These are phyloP conservation scores for Cancer borealis DNA, from an alignment of 2,888 invertebrate species.

Conservation along the genomic window DNA sequence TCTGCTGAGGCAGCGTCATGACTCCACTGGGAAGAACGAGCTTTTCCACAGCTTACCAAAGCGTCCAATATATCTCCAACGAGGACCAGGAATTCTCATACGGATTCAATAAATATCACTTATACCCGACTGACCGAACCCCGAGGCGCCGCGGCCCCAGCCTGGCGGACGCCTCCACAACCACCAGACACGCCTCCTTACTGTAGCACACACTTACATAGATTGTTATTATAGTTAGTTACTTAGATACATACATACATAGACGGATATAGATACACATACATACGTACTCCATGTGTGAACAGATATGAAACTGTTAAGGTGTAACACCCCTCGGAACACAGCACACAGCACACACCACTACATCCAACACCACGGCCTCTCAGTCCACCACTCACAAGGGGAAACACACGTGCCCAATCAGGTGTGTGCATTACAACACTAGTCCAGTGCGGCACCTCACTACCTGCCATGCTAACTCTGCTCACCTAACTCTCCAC, in stretches of 20 bases:
- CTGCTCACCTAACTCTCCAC: background rate
- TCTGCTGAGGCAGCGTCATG: background rate
- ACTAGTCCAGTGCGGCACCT: background rate
- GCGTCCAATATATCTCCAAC: background rate
- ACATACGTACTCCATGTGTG: no score
- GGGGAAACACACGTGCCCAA: background rate
- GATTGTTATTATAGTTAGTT: background rate
- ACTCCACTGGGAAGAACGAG: background rate
- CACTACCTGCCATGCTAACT: background rate
- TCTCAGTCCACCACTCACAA: background rate
- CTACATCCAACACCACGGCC: background rate
- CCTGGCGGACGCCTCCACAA: background rate
- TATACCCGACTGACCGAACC: background rate
- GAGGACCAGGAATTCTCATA: background rate
- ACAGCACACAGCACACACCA: no score
- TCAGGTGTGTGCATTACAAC: background rate
- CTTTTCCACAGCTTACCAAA: background rate
- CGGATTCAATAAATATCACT: background rate
- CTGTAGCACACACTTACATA: background rate
- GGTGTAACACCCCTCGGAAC: no score
- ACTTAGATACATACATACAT: background rate
- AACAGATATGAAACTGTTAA: no score
- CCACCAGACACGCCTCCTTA: background rate
- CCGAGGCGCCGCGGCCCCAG: background rate
- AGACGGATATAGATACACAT: background rate